Conservation (phyloP, 2,888 invertebrate species). For the Volucella zonaria region DNA sequence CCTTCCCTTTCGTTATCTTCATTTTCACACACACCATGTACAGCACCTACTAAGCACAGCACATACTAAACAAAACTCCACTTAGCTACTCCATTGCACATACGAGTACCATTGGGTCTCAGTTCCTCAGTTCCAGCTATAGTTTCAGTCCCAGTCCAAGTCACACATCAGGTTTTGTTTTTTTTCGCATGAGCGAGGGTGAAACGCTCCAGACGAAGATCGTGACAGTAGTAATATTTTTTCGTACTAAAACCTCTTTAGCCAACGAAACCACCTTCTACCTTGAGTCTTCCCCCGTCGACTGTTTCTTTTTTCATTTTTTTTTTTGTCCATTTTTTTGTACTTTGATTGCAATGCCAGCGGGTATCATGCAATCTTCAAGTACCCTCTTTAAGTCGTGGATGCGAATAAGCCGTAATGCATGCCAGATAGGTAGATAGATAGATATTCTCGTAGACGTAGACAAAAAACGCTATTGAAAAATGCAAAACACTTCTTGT, state of each 20-base stretch:
- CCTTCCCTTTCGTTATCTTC: constrained; percentile 64
- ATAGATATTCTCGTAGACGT: no score
- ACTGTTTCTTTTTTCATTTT: background rate
- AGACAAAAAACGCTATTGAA: constrained; percentile 48
- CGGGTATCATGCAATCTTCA: constrained; percentile 65
- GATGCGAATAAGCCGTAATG: constrained; percentile 8
- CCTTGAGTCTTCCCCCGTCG: constrained; percentile 9
- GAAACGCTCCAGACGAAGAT: constrained; percentile 31
- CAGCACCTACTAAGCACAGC: constrained; percentile 28
- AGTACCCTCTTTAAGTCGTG: constrained; percentile 36
- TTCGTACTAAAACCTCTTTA: constrained; percentile 53
- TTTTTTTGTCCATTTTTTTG: background rate
- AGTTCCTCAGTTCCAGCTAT: background rate
- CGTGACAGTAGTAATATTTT: constrained; percentile 71
- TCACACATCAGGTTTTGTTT: background rate
- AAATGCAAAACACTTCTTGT: constrained; percentile 72
- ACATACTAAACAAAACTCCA: constrained; percentile 69
- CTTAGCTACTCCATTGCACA: constrained; percentile 48
- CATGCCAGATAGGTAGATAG: constrained; percentile 27
- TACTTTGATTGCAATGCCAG: constrained; percentile 53
- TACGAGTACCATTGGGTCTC: background rate
- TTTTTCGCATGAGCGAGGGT: no score
- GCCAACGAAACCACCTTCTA: constrained; percentile 39
- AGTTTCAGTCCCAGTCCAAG: background rate
- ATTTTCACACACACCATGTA: constrained; percentile 57